phyloP scores from a whole-genome alignment of 2,797 vertebrate genomes.

The Oreochromis mossambicus region DNA sequence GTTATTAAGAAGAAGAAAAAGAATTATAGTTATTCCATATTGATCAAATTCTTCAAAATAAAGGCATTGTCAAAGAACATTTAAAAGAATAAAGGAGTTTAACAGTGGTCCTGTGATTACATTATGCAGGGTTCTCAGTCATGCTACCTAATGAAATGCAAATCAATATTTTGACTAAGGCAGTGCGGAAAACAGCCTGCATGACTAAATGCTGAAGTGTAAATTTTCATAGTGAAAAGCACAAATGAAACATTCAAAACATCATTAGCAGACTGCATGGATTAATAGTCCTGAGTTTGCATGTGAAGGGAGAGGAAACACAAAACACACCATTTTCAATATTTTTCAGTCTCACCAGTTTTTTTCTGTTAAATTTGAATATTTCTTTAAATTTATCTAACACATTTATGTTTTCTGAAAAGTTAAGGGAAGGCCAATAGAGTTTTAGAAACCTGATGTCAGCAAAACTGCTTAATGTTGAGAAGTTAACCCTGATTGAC shows the following conservation, averaged over 20 bases:
- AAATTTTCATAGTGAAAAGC: constrained; percentile 4
- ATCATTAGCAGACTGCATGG: not conserved
- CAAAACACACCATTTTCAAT: not conserved
- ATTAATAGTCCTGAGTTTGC: not conserved
- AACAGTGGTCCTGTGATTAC: not conserved
- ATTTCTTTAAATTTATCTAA: not conserved
- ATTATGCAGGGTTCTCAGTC: not conserved
- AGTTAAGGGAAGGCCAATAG: not conserved
- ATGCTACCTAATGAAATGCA: not conserved
- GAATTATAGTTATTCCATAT: not conserved
- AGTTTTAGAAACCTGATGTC: not conserved
- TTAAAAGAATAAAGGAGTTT: not conserved
- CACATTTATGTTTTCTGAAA: not conserved
- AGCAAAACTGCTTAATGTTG: not conserved
- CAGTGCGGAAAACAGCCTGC: not conserved
- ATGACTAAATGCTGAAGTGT: not conserved
- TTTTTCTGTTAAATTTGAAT: not conserved
- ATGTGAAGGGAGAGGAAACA: not conserved
- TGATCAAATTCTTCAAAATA: not conserved
- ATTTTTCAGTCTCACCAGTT: not conserved
- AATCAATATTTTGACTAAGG: constrained; percentile 24
- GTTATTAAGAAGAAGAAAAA: not conserved
- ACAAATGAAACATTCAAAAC: constrained; percentile 19
- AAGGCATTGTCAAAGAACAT: not conserved
- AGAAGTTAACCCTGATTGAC: not conserved